Percentiles rank a stretch among this genome's conserved stretches.
phyloP scores from a whole-genome alignment of 2,113 vertebrate genomes.

The Psittacara wagleri region DNA sequence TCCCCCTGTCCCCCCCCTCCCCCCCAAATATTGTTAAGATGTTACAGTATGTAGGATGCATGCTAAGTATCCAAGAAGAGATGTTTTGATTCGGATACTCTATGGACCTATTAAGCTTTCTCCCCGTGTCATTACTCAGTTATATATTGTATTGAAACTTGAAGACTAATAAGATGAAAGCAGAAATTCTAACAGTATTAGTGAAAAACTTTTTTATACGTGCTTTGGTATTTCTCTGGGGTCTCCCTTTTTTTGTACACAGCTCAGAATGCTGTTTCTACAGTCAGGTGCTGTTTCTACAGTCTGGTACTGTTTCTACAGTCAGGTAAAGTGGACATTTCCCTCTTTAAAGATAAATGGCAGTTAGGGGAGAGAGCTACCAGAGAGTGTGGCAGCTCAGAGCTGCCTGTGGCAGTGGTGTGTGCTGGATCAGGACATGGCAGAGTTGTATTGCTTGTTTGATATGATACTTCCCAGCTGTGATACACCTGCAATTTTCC shows the following conservation, averaged over 20 bases:
- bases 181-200: not conserved
- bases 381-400: not conserved
- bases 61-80: conserved; percentile 7
- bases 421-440: not conserved
- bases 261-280: not conserved
- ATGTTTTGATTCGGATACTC: conserved; percentile 33
- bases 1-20: not conserved
- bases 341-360: not conserved
- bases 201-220: not conserved
- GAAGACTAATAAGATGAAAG: not conserved
- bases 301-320: not conserved
- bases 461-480: not conserved
- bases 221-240: not conserved
- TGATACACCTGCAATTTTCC: not conserved
- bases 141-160: not conserved
- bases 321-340: not conserved
- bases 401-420: not conserved
- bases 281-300: not conserved
- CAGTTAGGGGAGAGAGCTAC: not conserved
- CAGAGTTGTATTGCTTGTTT: not conserved
- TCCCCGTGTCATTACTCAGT: not conserved
- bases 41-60: not conserved
- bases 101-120: conserved; percentile 7
- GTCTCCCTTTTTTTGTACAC: not conserved
- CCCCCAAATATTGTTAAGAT: not conserved